Evolutionary conservation across 2,113 vertebrate species (phyloP), one percentile per base, ranked within the genome.

Genomic region (Neotoma lepida): DNA sequence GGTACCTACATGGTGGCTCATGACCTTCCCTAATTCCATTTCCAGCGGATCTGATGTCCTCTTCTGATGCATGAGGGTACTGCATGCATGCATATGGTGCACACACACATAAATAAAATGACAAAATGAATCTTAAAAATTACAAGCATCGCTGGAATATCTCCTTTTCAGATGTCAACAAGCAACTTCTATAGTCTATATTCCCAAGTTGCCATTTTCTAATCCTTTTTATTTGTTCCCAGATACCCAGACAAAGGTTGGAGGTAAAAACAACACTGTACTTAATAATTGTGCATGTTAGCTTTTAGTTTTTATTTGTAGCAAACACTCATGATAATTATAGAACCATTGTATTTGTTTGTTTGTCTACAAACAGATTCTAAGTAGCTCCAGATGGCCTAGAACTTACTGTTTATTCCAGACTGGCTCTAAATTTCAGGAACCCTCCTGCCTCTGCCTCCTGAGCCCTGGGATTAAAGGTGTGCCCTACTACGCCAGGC

Each of bases 231-330:
- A 90, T 33, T 90, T 88, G 8, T 81, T 94, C 49, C 89, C 90
- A 73, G 89, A 63, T 49, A 78, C n/a, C 77, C 74, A 64, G 70
- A 54, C 63, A 94, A 56, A 93, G 84, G 33, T 3, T 24, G 70
- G 73, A 33, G 35, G 24, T 70, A 87, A 89, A 95, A 95, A 68
- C 24, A 61, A 15, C 76, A 56, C 7, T 74, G 26, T 66, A 76
- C 84, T 58, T 64, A 73, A 56, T 86, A 68, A 3, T 80, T 91
- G 56, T 73, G 41, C 89, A 51, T 22, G 44, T 87, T 84, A 74
- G 56, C 26, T 73, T 96, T 96, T 74, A 70, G 54, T 74, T 95
- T 94, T 87, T 68, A 64, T 76, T 95, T 80, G 28, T 22, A 87
- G 10, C 84, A 58, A 89, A 33, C 84, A n/a, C n/a, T 95, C 20